Base-by-base conservation (phyloP, 2,113 vertebrate species). In the Periophthalmus modestus region DNA sequence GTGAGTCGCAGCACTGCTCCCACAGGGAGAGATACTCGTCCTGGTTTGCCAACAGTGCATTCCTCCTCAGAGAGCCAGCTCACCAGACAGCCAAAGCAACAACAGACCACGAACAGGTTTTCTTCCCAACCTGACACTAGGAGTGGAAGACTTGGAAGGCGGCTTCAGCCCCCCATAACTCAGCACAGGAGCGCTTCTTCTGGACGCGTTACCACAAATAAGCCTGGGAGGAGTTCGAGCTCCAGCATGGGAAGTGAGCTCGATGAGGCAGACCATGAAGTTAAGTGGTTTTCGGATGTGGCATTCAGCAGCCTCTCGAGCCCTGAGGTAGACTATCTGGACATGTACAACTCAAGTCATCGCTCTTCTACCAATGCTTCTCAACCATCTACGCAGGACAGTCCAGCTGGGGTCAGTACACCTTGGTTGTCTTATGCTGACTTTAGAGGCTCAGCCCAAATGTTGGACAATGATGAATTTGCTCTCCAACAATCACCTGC, bases 281-380 rank as follows among this genome's bases (percentile, higher is more conserved):
- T 95, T 78, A 95, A 92, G 36, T 95, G 94, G 77, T 92, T 96
- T 75, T 94, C 94, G 4, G 94, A 94, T 69, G 83, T 78, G 63
- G 90, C 95, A 73, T 95, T 94, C 83, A 84, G 73, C 72, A 94
- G 93, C 79, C 89, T 95, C 48, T 95, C 95, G 2, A 94, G 94
- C 70, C 92, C 85, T 52, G 92, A 88, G 24, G 79, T 88, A 33
- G 89, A 91, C 68, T 92, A 89, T 82, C 92, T 95, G 66, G 95
- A 96, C 83, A 94, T 96, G 91, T 96, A 95, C 89, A 95, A 94
- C 91, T 95, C 95, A 69, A 95, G 95, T 78, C 91, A 93, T 72
- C 77, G 79, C 19, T 93, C 93, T 66, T 92, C 93, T 43, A 88
- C 92, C 82, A 93, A 95, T 83, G 89, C 94, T 74, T 95, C 94